Conservation (phyloP, 2,113 vertebrate genomes). For the Menidia beryllina region DNA sequence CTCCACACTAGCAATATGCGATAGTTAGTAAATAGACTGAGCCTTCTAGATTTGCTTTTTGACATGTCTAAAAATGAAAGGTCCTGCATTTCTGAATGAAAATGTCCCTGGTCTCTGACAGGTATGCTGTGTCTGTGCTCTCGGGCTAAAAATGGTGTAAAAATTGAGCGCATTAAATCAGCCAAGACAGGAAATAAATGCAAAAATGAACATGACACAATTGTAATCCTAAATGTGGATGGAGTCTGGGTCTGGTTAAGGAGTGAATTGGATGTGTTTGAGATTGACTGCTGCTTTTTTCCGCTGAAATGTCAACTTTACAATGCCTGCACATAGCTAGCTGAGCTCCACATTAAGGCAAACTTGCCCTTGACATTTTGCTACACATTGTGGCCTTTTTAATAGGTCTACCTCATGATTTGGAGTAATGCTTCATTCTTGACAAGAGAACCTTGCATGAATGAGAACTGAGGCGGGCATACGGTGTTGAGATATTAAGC, state of each 20-base stretch:
- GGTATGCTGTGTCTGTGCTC: no score
- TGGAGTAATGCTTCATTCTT: slow-evolving; percentile 24
- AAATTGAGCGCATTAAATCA: background rate
- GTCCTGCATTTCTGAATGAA: no score
- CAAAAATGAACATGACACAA: background rate
- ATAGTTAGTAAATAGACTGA: no score
- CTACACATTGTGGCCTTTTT: slow-evolving; percentile 39
- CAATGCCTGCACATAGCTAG: slow-evolving; percentile 6
- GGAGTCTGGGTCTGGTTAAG: background rate
- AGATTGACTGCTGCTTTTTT: slow-evolving; percentile 21
- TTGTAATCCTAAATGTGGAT: background rate
- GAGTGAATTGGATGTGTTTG: slow-evolving; percentile 14
- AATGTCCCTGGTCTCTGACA: no score
- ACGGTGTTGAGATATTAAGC: background rate
- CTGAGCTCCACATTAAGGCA: slow-evolving; percentile 44
- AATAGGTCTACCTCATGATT: slow-evolving; percentile 53
- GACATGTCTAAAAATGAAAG: no score
- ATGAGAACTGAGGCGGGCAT: no score
- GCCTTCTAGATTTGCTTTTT: no score
- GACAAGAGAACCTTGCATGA: slow-evolving; percentile 2
- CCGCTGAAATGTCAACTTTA: slow-evolving; percentile 50
- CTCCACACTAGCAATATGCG: background rate
- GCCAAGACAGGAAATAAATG: background rate
- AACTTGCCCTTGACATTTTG: slow-evolving; percentile 72
- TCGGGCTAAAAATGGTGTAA: no score